Evolutionary conservation across 2,888 invertebrate species (phyloP), one percentile per base, ranked within the genome.

Genomic region (Epiblema foenella): DNA sequence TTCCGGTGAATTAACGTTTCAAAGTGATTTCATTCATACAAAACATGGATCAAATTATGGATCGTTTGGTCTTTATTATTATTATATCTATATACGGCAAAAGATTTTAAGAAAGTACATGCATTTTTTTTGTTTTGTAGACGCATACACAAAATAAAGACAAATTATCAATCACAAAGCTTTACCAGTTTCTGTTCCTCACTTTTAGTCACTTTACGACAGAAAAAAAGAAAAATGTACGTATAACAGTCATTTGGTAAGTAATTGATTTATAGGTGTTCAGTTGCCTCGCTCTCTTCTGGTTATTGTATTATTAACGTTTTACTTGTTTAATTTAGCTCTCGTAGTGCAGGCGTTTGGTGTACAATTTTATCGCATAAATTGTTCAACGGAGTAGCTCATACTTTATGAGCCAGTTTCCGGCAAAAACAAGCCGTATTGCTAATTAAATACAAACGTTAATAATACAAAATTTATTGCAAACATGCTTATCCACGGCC

Each of bases 401-500:
- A 84, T 83, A 82, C 80, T 84, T 84, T 82, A 85, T 80, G 83
- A 79, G 79, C 74, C 79, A 78, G 81, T 79, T 81, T 83, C 83
- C 84, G 82, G 78, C 79, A 78, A 84, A 79, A 79, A 81, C 81
- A 81, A 78, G 79, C 81, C 83, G 79, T 86, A 85, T 81, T 80
- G 80, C 84, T 81, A 80, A 85, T 84, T 83, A 85, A 85, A 87
- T 86, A 85, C 80, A 81, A 78, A 77, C 81, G 79, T 84, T 79
- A 85, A 85, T 85, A 83, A 83, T 81, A 82, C 79, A 82, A 83
- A 82, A 82, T 81, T 82, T 84, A 81, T 83, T 83, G 83, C 81
- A 82, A 79, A 82, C 80, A 78, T 81, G 82, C 78, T 84, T 84
- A 85, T 82, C 79, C 82, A 72, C 80, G 79, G 78, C 78, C 81